These are phyloP conservation scores for Micropoecilia bifurca DNA, from an alignment of 2,797 vertebrate species.

Conservation along the genomic window DNA sequence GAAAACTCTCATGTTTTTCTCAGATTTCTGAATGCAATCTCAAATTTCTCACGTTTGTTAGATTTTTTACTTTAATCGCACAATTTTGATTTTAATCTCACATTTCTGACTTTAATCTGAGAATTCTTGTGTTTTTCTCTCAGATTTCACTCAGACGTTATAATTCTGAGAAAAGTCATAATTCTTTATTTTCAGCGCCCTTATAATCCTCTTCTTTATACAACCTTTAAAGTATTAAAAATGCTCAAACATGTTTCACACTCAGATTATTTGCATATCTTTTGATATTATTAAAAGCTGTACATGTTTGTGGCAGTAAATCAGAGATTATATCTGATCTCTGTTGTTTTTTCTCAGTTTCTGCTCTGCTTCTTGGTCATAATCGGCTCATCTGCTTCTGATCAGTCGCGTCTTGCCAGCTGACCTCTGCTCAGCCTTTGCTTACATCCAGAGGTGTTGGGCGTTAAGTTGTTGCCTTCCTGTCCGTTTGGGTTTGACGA, in stretches of 20 bases:
- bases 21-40: no score
- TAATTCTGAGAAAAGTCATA: no score
- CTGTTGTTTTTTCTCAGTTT: constrained; percentile 13
- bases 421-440: constrained; percentile 14
- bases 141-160: no score
- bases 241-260: neutral
- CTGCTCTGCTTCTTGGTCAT: neutral
- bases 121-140: no score
- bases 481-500: constrained; percentile 64
- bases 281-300: neutral
- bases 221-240: neutral
- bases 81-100: no score
- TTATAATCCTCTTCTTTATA: no score
- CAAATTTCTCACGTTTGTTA: no score
- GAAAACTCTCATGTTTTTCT: no score
- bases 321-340: constrained; percentile 14
- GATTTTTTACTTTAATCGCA: no score
- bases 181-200: no score
- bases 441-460: constrained; percentile 37
- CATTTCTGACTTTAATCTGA: no score
- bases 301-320: neutral
- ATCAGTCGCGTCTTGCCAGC: constrained; percentile 26
- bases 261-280: neutral
- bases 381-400: constrained; percentile 34
- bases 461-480: constrained; percentile 33